phyloP scores from a whole-genome alignment of 2,888 invertebrate genomes.

The Meandrusa payeni region DNA sequence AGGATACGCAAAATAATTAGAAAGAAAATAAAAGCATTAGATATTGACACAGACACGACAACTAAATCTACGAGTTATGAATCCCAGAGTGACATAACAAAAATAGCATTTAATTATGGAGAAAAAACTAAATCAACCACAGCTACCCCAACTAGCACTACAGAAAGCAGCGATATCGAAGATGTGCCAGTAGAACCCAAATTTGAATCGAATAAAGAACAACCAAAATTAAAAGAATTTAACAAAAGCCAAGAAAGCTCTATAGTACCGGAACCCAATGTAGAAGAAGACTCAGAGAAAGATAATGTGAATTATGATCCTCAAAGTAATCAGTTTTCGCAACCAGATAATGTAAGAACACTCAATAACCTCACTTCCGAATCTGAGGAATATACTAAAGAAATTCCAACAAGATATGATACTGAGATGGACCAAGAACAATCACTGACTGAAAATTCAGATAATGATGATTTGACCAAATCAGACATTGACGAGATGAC shows the following conservation, averaged over 20 bases:
- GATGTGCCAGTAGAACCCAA: constrained; percentile 14
- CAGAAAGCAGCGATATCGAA: constrained; percentile 6
- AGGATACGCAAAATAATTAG: constrained; percentile 22
- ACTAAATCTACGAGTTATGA: constrained; percentile 8
- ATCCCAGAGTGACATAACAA: not conserved
- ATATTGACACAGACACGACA: constrained; percentile 6
- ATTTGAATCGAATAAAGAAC: constrained; percentile 21
- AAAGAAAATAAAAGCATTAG: constrained; percentile 17
- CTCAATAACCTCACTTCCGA: not conserved
- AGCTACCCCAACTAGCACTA: constrained; percentile 5
- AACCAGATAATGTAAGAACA: not conserved
- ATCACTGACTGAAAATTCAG: not conserved
- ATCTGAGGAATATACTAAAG: not conserved
- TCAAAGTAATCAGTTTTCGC: not conserved
- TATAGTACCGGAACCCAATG: not conserved
- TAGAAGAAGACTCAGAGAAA: not conserved
- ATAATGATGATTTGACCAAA: not conserved
- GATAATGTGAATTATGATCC: constrained; percentile 1
- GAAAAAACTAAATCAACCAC: constrained; percentile 22
- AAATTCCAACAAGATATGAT: not conserved
- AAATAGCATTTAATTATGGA: constrained; percentile 13
- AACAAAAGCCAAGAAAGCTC: not conserved
- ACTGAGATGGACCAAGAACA: not conserved
- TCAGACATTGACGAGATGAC: not conserved
- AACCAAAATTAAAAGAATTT: constrained; percentile 13